Evolutionary conservation across 2,113 vertebrate species (phyloP), one percentile per base, ranked within the genome.

Genomic region (Periophthalmodon schlosseri): DNA sequence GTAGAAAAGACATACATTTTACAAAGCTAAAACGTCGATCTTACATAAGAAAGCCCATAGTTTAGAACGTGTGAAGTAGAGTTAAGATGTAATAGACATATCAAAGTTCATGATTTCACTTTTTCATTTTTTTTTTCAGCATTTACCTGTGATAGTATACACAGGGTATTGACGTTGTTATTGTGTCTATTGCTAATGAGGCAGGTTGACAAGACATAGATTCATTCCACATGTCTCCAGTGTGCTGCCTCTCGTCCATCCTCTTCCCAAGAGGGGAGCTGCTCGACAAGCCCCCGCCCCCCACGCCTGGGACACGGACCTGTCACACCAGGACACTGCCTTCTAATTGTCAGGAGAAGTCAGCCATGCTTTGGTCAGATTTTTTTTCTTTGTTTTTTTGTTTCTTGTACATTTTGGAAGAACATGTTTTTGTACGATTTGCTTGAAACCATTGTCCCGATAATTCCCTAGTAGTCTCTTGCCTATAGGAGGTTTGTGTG

Each of bases 261-360:
- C 75, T 66, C 84, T 24, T 81, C 84, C 82, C 80, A 75, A 73
- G 80, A 84, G 86, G 70, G 15, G 4, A 73, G 24, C 75, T 78
- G 82, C 76, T 68, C 78, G 76, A 82, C 84, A 88, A 86, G 74
- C 70, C 68, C 57, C 64, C 14, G 36, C 56, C 80, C 80, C 80
- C 58, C 76, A 80, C 56, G 78, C 76, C 46, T 72, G 75, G 76
- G 24, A 70, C 52, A 69, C 76, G 69, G 68, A 77, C 68, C 79
- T 77, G 75, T 72, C 83, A 75, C 7, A 10, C 46, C 60, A 72
- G 57, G 49, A 78, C 52, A 67, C 63, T 69, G 56, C 15, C 60
- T 24, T 11, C 50, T 83, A 61, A 72, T 49, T 36, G 54, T 77
- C 75, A 58, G 67, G 21, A 64, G 34, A 57, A 70, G n/a, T 28